These are phyloP conservation scores for Coilia nasus DNA, from an alignment of 2,797 vertebrate genomes.

Conservation along the genomic window DNA sequence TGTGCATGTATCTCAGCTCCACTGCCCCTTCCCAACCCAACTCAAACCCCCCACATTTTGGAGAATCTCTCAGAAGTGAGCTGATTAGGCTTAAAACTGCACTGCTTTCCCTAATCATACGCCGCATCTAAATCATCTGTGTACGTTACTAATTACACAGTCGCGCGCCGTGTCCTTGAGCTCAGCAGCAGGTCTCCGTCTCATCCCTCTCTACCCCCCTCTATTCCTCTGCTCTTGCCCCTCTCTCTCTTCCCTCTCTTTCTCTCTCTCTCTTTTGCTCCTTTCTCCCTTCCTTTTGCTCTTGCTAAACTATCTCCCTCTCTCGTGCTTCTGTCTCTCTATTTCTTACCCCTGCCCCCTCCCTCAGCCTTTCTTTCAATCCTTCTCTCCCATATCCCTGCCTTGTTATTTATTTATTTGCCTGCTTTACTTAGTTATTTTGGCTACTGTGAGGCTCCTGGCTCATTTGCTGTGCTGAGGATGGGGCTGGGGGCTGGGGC, in stretches of 20 bases:
- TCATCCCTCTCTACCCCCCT: conserved; percentile 67
- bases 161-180: conserved; percentile 78
- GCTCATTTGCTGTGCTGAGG: conserved; percentile 54
- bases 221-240: conserved; percentile 36
- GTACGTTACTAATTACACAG: conserved; percentile 83
- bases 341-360: not conserved
- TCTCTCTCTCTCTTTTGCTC: conserved; percentile 32
- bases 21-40: conserved; percentile 34
- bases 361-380: too few relatives aligned
- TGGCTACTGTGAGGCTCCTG: conserved; percentile 63
- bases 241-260: conserved; percentile 46
- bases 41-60: conserved; percentile 46
- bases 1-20: conserved; percentile 40
- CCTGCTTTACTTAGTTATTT: conserved; percentile 65
- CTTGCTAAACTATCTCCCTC: conserved; percentile 30
- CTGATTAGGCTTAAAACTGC: conserved; percentile 80
- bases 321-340: conserved; percentile 54
- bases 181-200: conserved; percentile 79
- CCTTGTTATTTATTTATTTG: conserved; percentile 57
- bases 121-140: conserved; percentile 83
- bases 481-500: too few relatives aligned
- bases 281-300: conserved; percentile 56
- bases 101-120: conserved; percentile 81
- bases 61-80: conserved; percentile 79
- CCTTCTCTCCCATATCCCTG: not conserved